Percentiles rank a stretch among this genome's conserved stretches.
Evolutionary conservation across 30 jellyfish, hydroid and myxozoan genomes (phyloP).

Genomic region (Cassiopea andromeda): DNA sequence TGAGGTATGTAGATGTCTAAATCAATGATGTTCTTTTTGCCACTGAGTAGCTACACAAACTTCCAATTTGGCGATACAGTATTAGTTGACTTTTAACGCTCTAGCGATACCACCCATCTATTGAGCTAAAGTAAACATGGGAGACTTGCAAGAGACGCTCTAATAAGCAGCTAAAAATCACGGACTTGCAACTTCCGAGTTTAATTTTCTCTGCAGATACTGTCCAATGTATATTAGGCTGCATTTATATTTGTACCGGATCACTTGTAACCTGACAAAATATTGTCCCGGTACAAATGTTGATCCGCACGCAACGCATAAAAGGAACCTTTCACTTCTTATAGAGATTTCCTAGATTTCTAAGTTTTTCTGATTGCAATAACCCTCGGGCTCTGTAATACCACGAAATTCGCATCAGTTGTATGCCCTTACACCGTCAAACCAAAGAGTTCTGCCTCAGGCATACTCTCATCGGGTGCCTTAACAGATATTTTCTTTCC

Average conservation of each 20-base stretch:
- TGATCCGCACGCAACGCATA: too few species aligned
- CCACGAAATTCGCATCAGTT: neutral
- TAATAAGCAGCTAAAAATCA: neutral
- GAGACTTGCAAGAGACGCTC: neutral
- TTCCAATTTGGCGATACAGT: neutral
- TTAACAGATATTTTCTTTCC: neutral
- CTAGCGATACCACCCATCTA: neutral
- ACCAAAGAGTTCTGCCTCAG: neutral
- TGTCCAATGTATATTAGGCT: too few species aligned
- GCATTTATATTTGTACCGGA: too few species aligned
- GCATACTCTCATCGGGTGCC: neutral
- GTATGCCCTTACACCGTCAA: neutral
- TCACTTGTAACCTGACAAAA: too few species aligned
- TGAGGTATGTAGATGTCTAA: constrained; percentile 55
- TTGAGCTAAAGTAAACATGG: neutral
- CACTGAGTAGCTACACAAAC: neutral
- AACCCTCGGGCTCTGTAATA: neutral
- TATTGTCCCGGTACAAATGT: too few species aligned
- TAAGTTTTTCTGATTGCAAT: too few species aligned
- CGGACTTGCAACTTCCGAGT: neutral
- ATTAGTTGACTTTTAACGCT: neutral
- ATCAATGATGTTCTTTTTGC: neutral
- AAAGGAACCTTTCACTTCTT: too few species aligned
- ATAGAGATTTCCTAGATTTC: too few species aligned
- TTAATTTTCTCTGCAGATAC: too few species aligned